A percentile compares a stretch with the other conserved stretches of the same genome.
Conservation (phyloP, 2,797 vertebrate species). For the Peromyscus attwateri region DNA sequence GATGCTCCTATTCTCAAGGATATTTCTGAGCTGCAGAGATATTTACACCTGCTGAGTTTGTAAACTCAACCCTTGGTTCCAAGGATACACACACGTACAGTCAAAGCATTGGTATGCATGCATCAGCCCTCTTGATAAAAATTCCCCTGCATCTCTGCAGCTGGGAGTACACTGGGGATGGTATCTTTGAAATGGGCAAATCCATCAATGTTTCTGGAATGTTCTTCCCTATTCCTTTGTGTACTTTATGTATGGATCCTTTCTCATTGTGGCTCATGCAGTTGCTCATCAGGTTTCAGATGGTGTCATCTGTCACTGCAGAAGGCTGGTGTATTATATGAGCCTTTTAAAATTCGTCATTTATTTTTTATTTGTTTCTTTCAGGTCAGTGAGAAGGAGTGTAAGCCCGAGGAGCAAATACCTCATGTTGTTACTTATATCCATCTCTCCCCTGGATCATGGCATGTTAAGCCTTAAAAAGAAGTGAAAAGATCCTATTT, state of each 20-base stretch:
- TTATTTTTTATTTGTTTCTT: conserved; percentile 41
- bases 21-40: background rate
- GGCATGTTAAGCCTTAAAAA: conserved; percentile 10
- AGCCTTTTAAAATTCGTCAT: background rate
- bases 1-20: background rate
- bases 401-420: conserved; percentile 56
- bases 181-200: conserved; percentile 63
- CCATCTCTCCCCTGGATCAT: background rate
- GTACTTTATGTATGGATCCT: conserved; percentile 71
- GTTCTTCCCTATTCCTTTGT: conserved; percentile 70
- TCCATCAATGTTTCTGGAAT: conserved; percentile 15
- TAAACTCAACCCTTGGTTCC: background rate
- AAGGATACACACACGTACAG: background rate
- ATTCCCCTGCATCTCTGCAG: conserved; percentile 44
- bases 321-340: conserved; percentile 24
- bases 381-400: conserved; percentile 22
- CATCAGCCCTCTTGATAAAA: conserved; percentile 28
- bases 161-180: conserved; percentile 16
- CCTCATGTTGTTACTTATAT: background rate
- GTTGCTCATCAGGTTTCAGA: conserved; percentile 62
- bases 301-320: conserved; percentile 28
- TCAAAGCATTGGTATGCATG: conserved; percentile 16
- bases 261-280: conserved; percentile 55
- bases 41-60: conserved; percentile 28
- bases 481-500: background rate